phyloP scores from a whole-genome alignment of 2,888 invertebrate species.

The Odontocerum albicorne region DNA sequence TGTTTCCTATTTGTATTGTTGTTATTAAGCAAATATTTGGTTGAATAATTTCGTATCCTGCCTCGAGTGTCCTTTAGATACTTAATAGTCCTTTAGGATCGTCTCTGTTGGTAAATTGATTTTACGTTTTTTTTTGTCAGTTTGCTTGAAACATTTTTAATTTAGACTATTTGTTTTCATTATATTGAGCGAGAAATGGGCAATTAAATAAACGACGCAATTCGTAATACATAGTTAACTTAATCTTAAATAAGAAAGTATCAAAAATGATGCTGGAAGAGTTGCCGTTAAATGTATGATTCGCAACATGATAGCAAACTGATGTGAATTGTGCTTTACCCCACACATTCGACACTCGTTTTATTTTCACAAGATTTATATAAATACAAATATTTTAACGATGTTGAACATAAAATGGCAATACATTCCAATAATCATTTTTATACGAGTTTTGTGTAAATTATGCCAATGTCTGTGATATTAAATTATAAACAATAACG shows the following conservation, averaged over 20 bases:
- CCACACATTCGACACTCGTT: no score
- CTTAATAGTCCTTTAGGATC: conserved; percentile 10
- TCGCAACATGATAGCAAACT: no score
- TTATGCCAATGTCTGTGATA: conserved; percentile 37
- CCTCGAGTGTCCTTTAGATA: background rate
- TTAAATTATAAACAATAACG: conserved; percentile 31
- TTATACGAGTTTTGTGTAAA: conserved; percentile 21
- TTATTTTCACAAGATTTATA: background rate
- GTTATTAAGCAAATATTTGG: background rate
- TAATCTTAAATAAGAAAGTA: no score
- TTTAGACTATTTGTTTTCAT: conserved; percentile 17
- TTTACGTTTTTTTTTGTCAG: no score
- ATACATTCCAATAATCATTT: background rate
- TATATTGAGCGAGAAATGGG: conserved; percentile 20
- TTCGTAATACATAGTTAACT: no score
- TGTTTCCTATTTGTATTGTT: background rate
- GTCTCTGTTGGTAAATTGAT: no score
- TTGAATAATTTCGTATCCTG: background rate
- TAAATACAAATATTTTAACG: no score
- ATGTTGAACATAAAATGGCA: background rate
- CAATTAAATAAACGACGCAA: no score
- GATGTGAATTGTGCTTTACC: no score
- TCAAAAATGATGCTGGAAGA: no score
- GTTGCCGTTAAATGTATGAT: no score
- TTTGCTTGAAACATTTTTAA: no score